Evolutionary conservation across 2,797 vertebrate genomes (phyloP), one percentile per base, ranked within the genome.

Genomic region (Eidolon dupreanum): DNA sequence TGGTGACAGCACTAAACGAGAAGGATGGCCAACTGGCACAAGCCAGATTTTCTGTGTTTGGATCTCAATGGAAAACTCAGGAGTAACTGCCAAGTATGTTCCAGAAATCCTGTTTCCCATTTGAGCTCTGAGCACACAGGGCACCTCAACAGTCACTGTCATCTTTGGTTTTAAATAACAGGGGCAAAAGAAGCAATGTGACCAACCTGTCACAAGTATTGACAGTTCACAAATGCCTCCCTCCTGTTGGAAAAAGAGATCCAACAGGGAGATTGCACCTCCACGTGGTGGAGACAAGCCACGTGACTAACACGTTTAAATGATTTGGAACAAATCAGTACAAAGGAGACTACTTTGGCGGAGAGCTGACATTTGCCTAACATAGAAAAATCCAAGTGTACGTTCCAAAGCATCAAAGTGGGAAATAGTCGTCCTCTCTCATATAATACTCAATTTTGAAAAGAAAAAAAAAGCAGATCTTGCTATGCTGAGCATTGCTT

Each of bases 81-180:
- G 53, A 86, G 53, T 6, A 61, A 74, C 1, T 11, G 79, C 79
- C 95, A 94, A 51, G 63, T 15, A 0, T 0, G 0, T n/a, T 84
- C 83, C 75, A 87, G 88, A 96, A 87, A 61, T 33, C 68, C 53
- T 46, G 2, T 19, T 79, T 83, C 59, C 46, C 41, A 5, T 11
- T 10, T 6, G 68, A 68, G n/a, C 17, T 31, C 55, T 46, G 59
- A 51, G 33, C 43, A 61, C 71, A 3, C 0, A 17, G n/a, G 90
- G 46, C 61, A 46, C 61, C 43, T 43, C 11, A 13, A 43, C 55
- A 17, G 53, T n/a, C 75, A 43, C 95, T 28, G 83, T n/a, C 68
- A 11, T 36, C 70, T 85, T 59, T 38, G 16, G 17, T 49, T 71
- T 90, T 65, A 49, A 77, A 84, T 10, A 43, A 55, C 49, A 78